phyloP scores from a whole-genome alignment of 1,140 invertebrate genomes.

The Helicoverpa zea region DNA sequence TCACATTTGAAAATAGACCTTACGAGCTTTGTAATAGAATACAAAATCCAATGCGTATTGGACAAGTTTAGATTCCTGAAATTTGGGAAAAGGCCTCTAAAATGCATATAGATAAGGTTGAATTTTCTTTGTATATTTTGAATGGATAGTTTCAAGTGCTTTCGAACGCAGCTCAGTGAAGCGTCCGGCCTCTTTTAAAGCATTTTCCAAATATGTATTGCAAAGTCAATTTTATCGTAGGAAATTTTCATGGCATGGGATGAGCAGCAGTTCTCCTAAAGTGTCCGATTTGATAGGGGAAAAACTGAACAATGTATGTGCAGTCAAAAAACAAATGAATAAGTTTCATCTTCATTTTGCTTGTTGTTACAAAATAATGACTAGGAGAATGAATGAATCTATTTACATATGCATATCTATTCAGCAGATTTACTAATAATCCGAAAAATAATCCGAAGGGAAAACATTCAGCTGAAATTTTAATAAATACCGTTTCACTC shows the following conservation, averaged over 20 bases:
- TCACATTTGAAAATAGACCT: neutral
- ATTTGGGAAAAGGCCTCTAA: neutral
- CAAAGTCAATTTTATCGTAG: constrained; percentile 37
- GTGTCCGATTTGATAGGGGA: neutral
- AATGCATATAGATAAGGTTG: neutral
- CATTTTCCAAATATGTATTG: constrained; percentile 32
- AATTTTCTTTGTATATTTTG: neutral
- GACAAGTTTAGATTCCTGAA: neutral
- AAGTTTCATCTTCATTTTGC: too few relatives aligned
- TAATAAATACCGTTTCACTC: too few relatives aligned
- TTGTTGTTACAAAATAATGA: too few relatives aligned
- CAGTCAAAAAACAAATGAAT: too few relatives aligned
- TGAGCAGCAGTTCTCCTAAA: neutral
- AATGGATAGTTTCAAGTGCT: constrained; percentile 20
- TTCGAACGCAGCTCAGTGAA: constrained; percentile 11
- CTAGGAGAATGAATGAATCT: too few relatives aligned
- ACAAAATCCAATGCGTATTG: neutral
- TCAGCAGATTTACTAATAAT: too few relatives aligned
- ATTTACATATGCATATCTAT: too few relatives aligned
- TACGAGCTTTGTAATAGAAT: neutral
- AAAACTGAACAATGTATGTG: neutral
- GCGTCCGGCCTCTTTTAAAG: constrained; percentile 17
- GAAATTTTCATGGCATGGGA: neutral
- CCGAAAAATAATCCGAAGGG: too few relatives aligned
- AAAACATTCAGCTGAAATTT: too few relatives aligned